A percentile compares a stretch with the other conserved stretches of the same genome.
Conservation (phyloP, 2,113 vertebrate genomes). For the Colistium nudipinnis region DNA sequence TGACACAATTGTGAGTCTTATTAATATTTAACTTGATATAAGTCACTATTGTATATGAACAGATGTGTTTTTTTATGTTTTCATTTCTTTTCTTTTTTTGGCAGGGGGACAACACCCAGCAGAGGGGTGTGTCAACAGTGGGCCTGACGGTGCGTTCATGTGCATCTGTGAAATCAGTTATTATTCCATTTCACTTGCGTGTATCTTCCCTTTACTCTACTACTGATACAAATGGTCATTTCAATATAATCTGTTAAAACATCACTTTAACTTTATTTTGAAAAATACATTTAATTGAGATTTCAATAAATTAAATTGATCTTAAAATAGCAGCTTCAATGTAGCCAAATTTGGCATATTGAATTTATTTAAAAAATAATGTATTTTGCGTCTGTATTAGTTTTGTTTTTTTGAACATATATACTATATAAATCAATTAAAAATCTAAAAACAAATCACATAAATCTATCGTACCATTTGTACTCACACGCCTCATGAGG, state of each 20-base stretch:
- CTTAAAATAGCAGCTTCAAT: neutral
- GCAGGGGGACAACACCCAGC: conserved; percentile 10
- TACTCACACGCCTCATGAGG: neutral
- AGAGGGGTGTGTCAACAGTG: conserved; percentile 20
- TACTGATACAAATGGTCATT: neutral
- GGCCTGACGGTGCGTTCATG: neutral
- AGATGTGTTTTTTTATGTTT: neutral
- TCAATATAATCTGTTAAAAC: neutral
- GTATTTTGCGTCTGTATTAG: neutral
- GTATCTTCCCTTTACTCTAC: too few relatives aligned
- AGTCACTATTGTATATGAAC: neutral
- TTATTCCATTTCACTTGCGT: neutral
- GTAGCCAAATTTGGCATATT: too few relatives aligned
- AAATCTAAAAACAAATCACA: too few relatives aligned
- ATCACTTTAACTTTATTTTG: neutral
- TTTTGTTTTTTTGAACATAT: neutral
- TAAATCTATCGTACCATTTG: neutral
- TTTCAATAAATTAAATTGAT: neutral
- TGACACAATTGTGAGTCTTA: too few relatives aligned
- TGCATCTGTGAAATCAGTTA: neutral
- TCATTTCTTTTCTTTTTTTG: neutral
- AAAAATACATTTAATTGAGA: neutral
- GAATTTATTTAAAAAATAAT: neutral
- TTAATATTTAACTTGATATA: too few relatives aligned
- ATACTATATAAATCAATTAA: neutral